phyloP scores from a whole-genome alignment of 1,140 invertebrate species.

The Apis cerana region DNA sequence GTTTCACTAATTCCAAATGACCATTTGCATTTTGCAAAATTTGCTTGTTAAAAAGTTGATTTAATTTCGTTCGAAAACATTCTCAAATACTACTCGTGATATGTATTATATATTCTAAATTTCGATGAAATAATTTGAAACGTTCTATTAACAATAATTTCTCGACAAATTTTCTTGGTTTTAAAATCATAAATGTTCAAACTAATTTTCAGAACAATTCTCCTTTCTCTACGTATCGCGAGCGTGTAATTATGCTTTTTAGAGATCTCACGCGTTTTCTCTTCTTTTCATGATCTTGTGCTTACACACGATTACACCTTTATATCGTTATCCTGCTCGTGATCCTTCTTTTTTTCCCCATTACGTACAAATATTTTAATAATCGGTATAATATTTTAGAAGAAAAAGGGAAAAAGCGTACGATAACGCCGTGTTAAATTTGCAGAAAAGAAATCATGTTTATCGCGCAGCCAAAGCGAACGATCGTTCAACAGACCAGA shows the following conservation, averaged over 20 bases:
- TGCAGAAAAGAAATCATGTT: constrained; percentile 56
- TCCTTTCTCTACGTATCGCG: constrained; percentile 20
- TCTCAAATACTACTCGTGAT: not conserved
- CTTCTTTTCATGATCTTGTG: constrained; percentile 51
- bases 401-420: too few species aligned
- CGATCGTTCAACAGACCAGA: constrained; percentile 66
- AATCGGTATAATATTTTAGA: not conserved
- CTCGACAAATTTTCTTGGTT: not conserved
- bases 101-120: not conserved
- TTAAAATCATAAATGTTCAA: constrained; percentile 58
- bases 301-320: constrained; percentile 11
- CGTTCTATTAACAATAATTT: constrained; percentile 1
- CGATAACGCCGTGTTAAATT: constrained; percentile 6
- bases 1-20: not conserved
- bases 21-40: not conserved
- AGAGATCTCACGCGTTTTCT: constrained; percentile 63
- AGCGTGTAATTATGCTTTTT: constrained; percentile 65
- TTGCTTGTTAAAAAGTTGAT: not conserved
- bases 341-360: too few species aligned
- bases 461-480: constrained; percentile 77
- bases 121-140: not conserved
- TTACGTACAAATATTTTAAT: too few species aligned
- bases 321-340: too few species aligned
- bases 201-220: constrained; percentile 13
- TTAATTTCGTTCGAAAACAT: not conserved